Evolutionary conservation across 2,113 vertebrate genomes (phyloP), one percentile per base, ranked within the genome.

Genomic region (Accipiter virgatus): DNA sequence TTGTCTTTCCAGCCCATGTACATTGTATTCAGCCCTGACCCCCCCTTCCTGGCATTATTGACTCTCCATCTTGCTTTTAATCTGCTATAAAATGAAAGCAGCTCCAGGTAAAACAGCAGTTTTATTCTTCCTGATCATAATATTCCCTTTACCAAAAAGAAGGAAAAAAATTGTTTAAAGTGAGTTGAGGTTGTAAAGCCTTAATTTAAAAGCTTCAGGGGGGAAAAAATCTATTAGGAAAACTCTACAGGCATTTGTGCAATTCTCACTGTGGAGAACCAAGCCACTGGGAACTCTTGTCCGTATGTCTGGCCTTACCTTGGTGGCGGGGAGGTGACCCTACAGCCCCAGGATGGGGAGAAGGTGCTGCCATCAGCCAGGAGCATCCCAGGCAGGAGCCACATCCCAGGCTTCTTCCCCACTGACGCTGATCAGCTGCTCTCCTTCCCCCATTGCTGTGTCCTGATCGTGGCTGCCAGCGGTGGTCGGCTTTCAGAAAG

Each of bases 31-130:
- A 52, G 50, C 26, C n/a, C 50, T 72, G 48, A 53, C 16, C 43
- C 27, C 32, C 29, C 10, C 58, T 75, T 88, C 82, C 65, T 58
- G 47, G 34, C 21, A 15, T 86, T 96, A 74, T 27, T 80, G 43
- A 71, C 75, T 88, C 27, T 88, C 18, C 78, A 36, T 45, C 72
- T 80, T 72, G 40, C 45, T 66, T 92, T 66, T 92, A 77, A 88
- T 81, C 87, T 83, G 22, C 75, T 95, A 16, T 38, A 75, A 95
- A 97, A 96, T 68, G 63, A 89, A 94, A 66, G 82, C 78, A 94
- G 67, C 74, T 80, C 55, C 52, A 53, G 79, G 74, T 92, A 77
- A 82, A 95, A 40, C 6, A 77, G 71, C 45, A 83, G 22, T 42
- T 95, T 93, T 80, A 56, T 83, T 88, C 61, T 58, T 77, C 47